phyloP scores from a whole-genome alignment of 2,113 vertebrate genomes.

The pig (Sus scrofa) region DNA sequence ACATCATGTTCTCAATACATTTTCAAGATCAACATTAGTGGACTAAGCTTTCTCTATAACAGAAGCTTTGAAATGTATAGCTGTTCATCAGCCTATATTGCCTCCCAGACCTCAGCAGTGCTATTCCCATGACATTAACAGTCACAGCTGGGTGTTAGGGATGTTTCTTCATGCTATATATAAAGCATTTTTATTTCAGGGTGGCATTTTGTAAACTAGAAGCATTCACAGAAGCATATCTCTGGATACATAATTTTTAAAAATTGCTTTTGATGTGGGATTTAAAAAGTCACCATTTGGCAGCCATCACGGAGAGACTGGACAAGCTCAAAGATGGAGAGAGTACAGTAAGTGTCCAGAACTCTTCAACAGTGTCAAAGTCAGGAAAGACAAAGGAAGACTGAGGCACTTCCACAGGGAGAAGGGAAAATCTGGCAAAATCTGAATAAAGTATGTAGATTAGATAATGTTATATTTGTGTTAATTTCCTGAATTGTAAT shows the following conservation, averaged over 20 bases:
- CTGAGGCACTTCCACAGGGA: not conserved
- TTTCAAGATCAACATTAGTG: not conserved
- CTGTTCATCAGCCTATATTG: not conserved
- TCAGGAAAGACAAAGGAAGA: not conserved
- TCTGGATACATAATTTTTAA: not conserved
- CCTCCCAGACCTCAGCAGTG: not conserved
- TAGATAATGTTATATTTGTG: not conserved
- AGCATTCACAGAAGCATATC: not conserved
- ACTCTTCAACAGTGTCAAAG: not conserved
- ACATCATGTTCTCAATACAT: not conserved
- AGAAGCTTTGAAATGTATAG: not conserved
- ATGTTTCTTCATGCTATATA: not conserved
- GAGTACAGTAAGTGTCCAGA: not conserved
- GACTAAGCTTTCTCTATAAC: not conserved
- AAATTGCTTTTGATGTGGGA: not conserved
- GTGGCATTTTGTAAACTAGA: constrained; percentile 18
- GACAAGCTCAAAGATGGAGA: not conserved
- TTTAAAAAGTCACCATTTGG: constrained; percentile 37
- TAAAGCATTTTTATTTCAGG: constrained; percentile 56
- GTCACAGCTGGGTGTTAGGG: not conserved
- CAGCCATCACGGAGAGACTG: not conserved
- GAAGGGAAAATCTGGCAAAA: not conserved
- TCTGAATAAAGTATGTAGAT: not conserved
- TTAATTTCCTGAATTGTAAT: not conserved
- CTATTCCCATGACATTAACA: not conserved